These are phyloP conservation scores for Saccopteryx bilineata DNA, from an alignment of 2,113 vertebrate species.

Conservation along the genomic window DNA sequence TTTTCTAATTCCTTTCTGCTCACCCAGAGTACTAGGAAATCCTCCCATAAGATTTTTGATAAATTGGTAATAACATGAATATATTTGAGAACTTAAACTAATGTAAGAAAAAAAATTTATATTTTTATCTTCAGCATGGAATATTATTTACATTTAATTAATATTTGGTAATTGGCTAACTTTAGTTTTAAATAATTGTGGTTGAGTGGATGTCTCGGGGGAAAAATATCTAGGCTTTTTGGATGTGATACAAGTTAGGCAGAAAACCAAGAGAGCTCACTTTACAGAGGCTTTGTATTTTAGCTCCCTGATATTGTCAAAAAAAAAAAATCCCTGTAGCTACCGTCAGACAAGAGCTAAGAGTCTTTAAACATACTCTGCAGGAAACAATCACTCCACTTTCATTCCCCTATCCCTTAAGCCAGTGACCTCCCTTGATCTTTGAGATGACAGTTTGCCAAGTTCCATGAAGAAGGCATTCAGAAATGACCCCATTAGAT, in stretches of 20 bases:
- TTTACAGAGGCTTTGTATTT: constrained; percentile 61
- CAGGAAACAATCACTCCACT: constrained; percentile 84
- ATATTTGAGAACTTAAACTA: constrained; percentile 9
- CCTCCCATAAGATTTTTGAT: background rate
- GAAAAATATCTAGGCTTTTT: background rate
- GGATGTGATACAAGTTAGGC: constrained; percentile 9
- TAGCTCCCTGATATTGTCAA: background rate
- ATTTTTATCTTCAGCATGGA: background rate
- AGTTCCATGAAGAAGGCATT: constrained; percentile 82
- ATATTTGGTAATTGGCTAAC: background rate
- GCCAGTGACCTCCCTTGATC: constrained; percentile 84
- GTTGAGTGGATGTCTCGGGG: background rate
- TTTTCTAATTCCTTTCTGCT: background rate
- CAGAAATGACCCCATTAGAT: constrained; percentile 85
- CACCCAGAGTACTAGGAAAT: constrained; percentile 1
- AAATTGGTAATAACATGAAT: background rate
- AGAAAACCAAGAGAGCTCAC: constrained; percentile 54
- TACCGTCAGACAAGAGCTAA: constrained; percentile 71
- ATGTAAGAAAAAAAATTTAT: background rate
- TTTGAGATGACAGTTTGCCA: constrained; percentile 75
- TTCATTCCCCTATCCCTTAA: constrained; percentile 76
- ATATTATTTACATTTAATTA: constrained; percentile 55
- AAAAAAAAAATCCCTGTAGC: constrained; percentile 35
- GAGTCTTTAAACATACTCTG: constrained; percentile 75
- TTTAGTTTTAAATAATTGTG: constrained; percentile 47